Percentiles rank a stretch among this genome's conserved stretches.
Conservation (phyloP, 2,113 vertebrate species). For the Heterocephalus glaber region DNA sequence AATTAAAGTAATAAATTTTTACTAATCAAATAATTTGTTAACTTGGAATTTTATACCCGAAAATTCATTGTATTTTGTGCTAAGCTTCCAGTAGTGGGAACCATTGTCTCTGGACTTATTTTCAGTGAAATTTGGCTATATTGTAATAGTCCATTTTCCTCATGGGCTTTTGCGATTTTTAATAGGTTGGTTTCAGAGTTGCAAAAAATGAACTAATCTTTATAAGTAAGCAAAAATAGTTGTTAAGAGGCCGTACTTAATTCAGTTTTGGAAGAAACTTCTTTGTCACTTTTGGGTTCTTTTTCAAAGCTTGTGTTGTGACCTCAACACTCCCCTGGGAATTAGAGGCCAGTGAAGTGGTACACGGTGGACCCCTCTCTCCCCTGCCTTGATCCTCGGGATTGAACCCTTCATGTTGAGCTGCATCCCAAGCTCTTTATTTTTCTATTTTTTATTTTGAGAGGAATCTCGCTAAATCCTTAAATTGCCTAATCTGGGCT, state of each 20-base stretch:
- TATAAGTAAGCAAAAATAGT: not conserved
- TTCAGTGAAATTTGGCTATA: not conserved
- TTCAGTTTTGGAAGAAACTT: conserved; percentile 3
- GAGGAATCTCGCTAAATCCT: not conserved
- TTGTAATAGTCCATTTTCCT: not conserved
- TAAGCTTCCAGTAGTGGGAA: not conserved
- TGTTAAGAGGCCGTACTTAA: not conserved
- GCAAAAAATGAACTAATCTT: conserved; percentile 9
- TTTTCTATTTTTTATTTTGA: too few species aligned
- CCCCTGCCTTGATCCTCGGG: too few species aligned
- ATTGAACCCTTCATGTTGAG: not conserved
- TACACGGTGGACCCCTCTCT: accelerated
- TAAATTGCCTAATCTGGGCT: not conserved
- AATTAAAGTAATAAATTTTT: conserved; percentile 21
- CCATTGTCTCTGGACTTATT: not conserved
- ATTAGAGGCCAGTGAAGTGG: not conserved
- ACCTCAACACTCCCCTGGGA: not conserved
- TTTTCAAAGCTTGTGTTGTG: not conserved
- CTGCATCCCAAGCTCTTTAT: not conserved
- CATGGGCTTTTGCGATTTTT: not conserved
- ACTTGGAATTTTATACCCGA: not conserved
- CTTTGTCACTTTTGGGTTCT: conserved; percentile 23
- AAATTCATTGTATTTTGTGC: conserved; percentile 17
- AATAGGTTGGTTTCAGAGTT: conserved; percentile 19
- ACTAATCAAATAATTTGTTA: not conserved